These are phyloP conservation scores for Periophthalmodon schlosseri DNA, from an alignment of 2,113 vertebrate species.

Conservation along the genomic window DNA sequence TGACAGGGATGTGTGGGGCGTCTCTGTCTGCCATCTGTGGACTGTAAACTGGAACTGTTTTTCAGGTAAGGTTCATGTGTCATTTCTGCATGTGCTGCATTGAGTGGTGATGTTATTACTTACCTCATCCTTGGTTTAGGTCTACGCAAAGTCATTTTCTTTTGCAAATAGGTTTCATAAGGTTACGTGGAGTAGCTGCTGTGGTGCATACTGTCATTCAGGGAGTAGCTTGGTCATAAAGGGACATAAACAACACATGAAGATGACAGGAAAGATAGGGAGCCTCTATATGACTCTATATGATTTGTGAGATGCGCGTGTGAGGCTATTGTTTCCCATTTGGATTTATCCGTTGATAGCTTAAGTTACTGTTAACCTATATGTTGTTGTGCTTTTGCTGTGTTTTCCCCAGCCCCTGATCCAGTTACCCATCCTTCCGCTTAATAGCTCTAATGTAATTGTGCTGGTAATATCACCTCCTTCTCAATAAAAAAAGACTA, in stretches of 20 bases:
- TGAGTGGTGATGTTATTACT: neutral
- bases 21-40: conserved; percentile 58
- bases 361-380: neutral
- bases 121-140: neutral
- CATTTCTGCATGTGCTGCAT: conserved; percentile 12
- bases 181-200: conserved; percentile 27
- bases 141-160: conserved; percentile 22
- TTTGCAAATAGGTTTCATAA: neutral
- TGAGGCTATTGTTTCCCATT: neutral
- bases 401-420: conserved; percentile 11
- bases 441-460: conserved; percentile 23
- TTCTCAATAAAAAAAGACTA: conserved; percentile 15
- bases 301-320: conserved; percentile 10
- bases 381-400: neutral
- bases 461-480: conserved; percentile 12
- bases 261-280: conserved; percentile 43
- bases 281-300: conserved; percentile 36
- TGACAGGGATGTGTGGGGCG: conserved; percentile 66
- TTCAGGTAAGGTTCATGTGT: conserved; percentile 59
- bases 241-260: conserved; percentile 3
- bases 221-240: conserved; percentile 44
- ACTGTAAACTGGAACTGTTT: conserved; percentile 65
- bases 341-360: conserved; percentile 10
- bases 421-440: conserved; percentile 8
- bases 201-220: conserved; percentile 34